A percentile compares a stretch with the other conserved stretches of the same genome.
Conservation (phyloP, 2,888 invertebrate genomes). For the Diarsia dahlii region DNA sequence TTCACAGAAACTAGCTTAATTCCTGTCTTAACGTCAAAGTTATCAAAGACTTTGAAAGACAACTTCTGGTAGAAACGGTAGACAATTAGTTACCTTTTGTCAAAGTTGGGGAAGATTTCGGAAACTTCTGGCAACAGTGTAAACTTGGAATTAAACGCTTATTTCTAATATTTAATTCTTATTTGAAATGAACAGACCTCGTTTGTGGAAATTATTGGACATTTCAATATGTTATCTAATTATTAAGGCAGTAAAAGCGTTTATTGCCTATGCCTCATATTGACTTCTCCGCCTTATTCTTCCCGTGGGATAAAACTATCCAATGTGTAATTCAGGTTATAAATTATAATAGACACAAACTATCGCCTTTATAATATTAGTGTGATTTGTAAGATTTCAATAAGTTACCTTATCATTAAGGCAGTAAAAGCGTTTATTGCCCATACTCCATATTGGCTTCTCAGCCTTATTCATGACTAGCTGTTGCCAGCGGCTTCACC, state of each 20-base stretch:
- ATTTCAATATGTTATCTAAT: neutral
- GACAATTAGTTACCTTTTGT: constrained; percentile 44
- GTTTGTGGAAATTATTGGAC: neutral
- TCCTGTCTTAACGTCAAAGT: constrained; percentile 10
- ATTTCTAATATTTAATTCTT: constrained; percentile 30
- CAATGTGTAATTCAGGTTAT: too few species aligned
- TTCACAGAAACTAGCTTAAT: constrained; percentile 32
- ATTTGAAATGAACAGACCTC: constrained; percentile 2
- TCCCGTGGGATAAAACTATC: too few species aligned
- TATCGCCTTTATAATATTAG: too few species aligned
- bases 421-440: too few species aligned
- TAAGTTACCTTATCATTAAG: too few species aligned
- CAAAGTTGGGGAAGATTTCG: constrained; percentile 18
- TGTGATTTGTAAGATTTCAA: too few species aligned
- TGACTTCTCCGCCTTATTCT: neutral
- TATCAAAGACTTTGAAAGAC: constrained; percentile 23
- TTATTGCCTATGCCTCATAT: neutral
- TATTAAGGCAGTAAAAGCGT: neutral
- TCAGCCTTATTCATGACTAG: too few species aligned
- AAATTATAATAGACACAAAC: too few species aligned
- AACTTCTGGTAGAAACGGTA: constrained; percentile 26
- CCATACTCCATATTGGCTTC: too few species aligned
- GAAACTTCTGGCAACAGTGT: constrained; percentile 37
- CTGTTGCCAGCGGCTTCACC: too few species aligned
- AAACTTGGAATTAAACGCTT: constrained; percentile 42